These are phyloP conservation scores for Antennarius striatus DNA, from an alignment of 2,113 vertebrate genomes.

Conservation along the genomic window DNA sequence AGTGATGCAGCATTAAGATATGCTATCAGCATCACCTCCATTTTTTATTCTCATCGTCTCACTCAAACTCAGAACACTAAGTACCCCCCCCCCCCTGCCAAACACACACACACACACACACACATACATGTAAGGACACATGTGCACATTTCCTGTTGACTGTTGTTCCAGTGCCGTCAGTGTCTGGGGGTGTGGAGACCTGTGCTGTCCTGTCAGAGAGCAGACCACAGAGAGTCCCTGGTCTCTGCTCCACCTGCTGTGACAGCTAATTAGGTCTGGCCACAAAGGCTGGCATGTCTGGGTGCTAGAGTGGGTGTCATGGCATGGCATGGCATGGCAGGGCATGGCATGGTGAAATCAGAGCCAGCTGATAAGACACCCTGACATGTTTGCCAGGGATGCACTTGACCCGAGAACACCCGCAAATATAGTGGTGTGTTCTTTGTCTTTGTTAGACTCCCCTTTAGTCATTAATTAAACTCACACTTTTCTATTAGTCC, in stretches of 20 bases:
- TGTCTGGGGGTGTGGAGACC: constrained; percentile 56
- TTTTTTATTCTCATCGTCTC: constrained; percentile 14
- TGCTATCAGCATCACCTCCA: constrained; percentile 28
- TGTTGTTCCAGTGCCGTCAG: constrained; percentile 34
- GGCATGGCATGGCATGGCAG: constrained; percentile 52
- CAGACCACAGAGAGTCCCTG: constrained; percentile 58
- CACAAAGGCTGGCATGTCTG: constrained; percentile 63
- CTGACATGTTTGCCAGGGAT: constrained; percentile 52
- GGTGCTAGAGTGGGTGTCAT: constrained; percentile 60
- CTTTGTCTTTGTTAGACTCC: constrained; percentile 52
- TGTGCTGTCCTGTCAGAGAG: constrained; percentile 73
- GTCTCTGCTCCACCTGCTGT: constrained; percentile 72
- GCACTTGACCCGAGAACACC: constrained; percentile 56
- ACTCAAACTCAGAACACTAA: constrained; percentile 23
- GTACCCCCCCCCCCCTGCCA: too few relatives aligned
- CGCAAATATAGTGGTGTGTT: constrained; percentile 23
- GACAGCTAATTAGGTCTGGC: constrained; percentile 78
- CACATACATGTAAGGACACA: not conserved
- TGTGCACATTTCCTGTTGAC: constrained; percentile 21
- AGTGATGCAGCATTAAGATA: constrained; percentile 31
- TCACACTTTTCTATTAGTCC: constrained; percentile 68
- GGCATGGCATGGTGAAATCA: constrained; percentile 38
- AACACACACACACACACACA: constrained; percentile 15
- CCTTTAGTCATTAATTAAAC: constrained; percentile 76
- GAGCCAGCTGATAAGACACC: constrained; percentile 62